Conservation (phyloP, 2,888 invertebrate genomes). For the Eumacrocentrus americanus region DNA sequence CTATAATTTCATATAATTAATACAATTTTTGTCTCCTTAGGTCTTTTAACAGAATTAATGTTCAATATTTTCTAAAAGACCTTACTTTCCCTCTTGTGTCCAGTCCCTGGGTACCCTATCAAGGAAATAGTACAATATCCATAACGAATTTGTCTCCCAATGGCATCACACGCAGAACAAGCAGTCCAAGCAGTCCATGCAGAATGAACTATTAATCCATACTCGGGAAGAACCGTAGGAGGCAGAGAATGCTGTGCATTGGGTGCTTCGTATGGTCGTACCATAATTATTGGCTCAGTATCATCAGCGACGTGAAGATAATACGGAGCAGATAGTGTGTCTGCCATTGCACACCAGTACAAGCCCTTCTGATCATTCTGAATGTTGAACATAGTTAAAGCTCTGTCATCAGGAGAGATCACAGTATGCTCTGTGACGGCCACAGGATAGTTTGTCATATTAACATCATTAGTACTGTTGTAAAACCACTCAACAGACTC, state of each 20-base stretch:
- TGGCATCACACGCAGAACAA: conserved; percentile 68
- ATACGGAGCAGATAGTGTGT: conserved; percentile 60
- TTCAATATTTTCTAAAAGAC: too few species aligned
- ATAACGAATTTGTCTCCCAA: conserved; percentile 66
- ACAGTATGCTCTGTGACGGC: conserved; percentile 61
- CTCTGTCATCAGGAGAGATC: conserved; percentile 60
- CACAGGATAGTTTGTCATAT: conserved; percentile 51
- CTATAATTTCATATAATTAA: too few species aligned
- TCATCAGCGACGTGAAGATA: conserved; percentile 65
- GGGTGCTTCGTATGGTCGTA: conserved; percentile 47
- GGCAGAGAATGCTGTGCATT: conserved; percentile 54
- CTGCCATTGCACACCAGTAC: conserved; percentile 66
- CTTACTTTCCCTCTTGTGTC: too few species aligned
- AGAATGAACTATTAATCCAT: conserved; percentile 63
- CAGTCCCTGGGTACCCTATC: conserved; percentile 20
- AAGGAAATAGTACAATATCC: conserved; percentile 67
- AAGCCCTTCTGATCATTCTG: conserved; percentile 63
- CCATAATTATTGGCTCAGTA: conserved; percentile 57
- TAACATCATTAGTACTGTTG: conserved; percentile 45
- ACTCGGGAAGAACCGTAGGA: conserved; percentile 44
- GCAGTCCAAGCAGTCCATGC: conserved; percentile 71
- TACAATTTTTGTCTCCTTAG: too few species aligned
- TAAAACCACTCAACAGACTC: conserved; percentile 64
- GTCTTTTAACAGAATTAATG: too few species aligned
- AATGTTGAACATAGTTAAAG: conserved; percentile 65